phyloP scores from a whole-genome alignment of 2,888 invertebrate genomes.

The Cryptocephalus primarius region DNA sequence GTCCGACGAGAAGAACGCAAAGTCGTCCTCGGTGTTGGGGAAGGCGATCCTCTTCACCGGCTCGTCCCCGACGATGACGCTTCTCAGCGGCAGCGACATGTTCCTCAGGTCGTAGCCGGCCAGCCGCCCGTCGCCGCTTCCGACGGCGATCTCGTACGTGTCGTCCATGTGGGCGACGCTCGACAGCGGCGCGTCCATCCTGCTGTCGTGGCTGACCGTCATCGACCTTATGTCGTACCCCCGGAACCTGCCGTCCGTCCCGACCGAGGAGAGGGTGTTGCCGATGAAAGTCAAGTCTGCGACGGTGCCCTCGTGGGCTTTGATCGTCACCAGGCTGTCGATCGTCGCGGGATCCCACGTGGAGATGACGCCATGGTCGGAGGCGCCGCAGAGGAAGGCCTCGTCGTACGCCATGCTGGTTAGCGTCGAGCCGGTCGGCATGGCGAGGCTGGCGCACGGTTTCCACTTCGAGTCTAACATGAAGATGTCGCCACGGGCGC shows the following conservation, averaged over 20 bases:
- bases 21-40: constrained; percentile 1
- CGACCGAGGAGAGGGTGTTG: constrained; percentile 15
- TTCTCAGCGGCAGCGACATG: constrained; percentile 17
- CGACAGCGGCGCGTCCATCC: constrained; percentile 14
- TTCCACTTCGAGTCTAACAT: constrained; percentile 15
- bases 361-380: constrained; percentile 16
- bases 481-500: constrained; percentile 15
- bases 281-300: constrained; percentile 19
- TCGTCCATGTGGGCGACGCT: constrained; percentile 15
- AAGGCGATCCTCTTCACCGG: constrained; percentile 20
- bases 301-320: constrained; percentile 13
- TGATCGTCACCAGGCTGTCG: constrained; percentile 8
- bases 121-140: constrained; percentile 19
- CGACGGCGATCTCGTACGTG: constrained; percentile 17
- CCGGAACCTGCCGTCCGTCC: constrained; percentile 18
- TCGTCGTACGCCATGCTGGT: constrained; percentile 15
- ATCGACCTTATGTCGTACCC: constrained; percentile 15
- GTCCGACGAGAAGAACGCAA: not conserved
- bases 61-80: constrained; percentile 14
- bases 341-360: constrained; percentile 19
- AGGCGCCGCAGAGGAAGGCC: constrained; percentile 7
- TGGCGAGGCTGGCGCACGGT: constrained; percentile 17
- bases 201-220: constrained; percentile 1
- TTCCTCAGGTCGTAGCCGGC: constrained; percentile 19
- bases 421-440: constrained; percentile 17